Conservation (phyloP, 2,888 invertebrate species). For the Melanophora roralis region DNA sequence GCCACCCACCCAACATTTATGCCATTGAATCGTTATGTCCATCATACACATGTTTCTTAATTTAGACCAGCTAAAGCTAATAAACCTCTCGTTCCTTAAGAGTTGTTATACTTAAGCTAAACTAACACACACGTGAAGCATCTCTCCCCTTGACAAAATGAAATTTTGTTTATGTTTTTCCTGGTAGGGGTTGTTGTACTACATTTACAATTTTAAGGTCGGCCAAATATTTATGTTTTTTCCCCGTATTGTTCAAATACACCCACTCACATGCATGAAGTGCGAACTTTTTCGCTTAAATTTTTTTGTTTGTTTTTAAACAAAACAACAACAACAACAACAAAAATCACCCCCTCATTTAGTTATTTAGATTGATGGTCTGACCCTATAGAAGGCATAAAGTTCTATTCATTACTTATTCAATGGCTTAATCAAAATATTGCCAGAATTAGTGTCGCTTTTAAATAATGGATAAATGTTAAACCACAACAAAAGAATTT, state of each 20-base stretch:
- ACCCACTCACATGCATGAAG: conserved; percentile 33
- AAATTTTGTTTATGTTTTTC: not conserved
- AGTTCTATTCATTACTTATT: conserved; percentile 6
- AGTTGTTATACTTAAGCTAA: not conserved
- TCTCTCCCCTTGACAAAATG: not conserved
- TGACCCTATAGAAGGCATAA: not conserved
- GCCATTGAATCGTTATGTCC: not conserved
- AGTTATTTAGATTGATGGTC: not conserved
- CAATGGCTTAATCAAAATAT: conserved; percentile 57
- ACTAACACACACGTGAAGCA: not conserved
- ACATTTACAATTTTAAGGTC: conserved; percentile 1
- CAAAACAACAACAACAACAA: not conserved
- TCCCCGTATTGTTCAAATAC: conserved; percentile 6
- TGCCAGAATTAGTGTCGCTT: conserved; percentile 23
- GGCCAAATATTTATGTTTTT: conserved; percentile 30
- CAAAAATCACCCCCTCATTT: conserved; percentile 20
- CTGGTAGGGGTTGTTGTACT: conserved; percentile 1
- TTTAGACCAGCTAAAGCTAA: conserved; percentile 60
- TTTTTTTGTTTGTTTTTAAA: conserved; percentile 3
- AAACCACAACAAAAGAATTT: conserved; percentile 27
- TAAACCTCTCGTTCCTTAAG: conserved; percentile 29
- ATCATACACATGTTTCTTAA: conserved; percentile 59
- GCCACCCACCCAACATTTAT: not conserved
- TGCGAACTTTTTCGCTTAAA: not conserved
- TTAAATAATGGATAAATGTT: conserved; percentile 11